Evolutionary conservation across 2,797 vertebrate species (phyloP), one percentile per base, ranked within the genome.

Genomic region (Orestias chungarensis): DNA sequence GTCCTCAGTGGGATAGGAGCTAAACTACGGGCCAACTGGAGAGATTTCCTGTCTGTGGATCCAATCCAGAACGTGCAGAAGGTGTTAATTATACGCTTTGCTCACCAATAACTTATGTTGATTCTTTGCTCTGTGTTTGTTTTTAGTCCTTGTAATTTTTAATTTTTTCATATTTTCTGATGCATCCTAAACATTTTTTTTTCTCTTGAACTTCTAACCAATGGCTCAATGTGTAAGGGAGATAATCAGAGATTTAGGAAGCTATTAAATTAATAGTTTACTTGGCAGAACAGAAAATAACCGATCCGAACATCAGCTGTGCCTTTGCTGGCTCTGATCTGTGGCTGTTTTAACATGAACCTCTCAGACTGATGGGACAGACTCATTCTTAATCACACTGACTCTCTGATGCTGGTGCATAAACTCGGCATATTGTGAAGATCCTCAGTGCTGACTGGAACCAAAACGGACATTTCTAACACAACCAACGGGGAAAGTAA

Each of bases 61-160:
- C 27, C 64, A 68, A 74, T 87, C 81, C 86, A 87, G 74, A 68
- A 59, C 67, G 47, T 67, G 68, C 82, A 82, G 31, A 82, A 43
- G 82, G 70, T 62, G 68, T 65, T 71, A 44, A 61, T 75, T 33
- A 23, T 4, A 69, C 78, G 81, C 43, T 0, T 29, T 65, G 78
- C 57, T 61, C 57, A 61, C 35, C 40, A 59, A 59, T 35, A 59
- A 31, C 18, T 11, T 59, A 17, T 59, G 55, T 33, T 59, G 18
- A 59, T 59, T 59, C 55, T 33, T 57, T 8, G 29, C 55, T 59
- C 55, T 59, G 7, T 59, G 8, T 31, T 55, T 0, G 6, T 57
- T 31, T 25, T 29, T 55, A 15, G 27, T 55, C 27, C 7, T 57
- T 57, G 31, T 33, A 20, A 33, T 46, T 18, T n/a, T n/a, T n/a